Evolutionary conservation across 1,140 invertebrate genomes (phyloP).

Genomic region (Caenorhabditis elegans): WBcel235 BX284605.5:20836001-20836500

Average conservation of each 20-base stretch:
- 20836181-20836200: too few species aligned
- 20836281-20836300: not conserved
- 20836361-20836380: constrained; percentile 49
- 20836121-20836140: not conserved
- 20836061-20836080: not conserved
- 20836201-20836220: too few species aligned
- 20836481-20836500: not conserved
- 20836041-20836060: not conserved
- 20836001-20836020: not conserved
- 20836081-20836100: not conserved
- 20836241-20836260: not conserved
- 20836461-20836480: not conserved
- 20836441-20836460: not conserved
- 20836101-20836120: too few species aligned
- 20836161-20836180: too few species aligned
- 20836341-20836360: constrained; percentile 65
- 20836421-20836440: not conserved
- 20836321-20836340: constrained; percentile 45
- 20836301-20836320: too few species aligned
- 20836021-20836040: not conserved
- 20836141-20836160: constrained; percentile 4
- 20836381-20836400: not conserved
- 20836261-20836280: too few species aligned
- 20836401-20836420: too few species aligned
- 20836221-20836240: not conserved